A percentile compares a stretch with the other conserved stretches of the same genome.
Conservation (phyloP, 2,888 invertebrate species). For the Microplitis deprimator region DNA sequence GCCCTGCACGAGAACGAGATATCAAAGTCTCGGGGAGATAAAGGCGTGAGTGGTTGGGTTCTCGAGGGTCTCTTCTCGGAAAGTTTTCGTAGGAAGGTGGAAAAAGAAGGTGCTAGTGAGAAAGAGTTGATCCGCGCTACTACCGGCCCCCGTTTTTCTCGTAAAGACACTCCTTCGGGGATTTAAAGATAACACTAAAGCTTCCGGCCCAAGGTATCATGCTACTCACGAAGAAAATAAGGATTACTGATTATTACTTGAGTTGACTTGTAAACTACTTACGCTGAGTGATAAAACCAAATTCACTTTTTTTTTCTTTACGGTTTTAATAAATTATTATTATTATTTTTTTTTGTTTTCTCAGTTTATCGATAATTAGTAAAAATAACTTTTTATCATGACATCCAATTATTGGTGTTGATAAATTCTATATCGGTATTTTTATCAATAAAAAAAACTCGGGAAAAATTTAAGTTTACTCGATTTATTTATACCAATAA, state of each 20-base stretch:
- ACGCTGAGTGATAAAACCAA: background rate
- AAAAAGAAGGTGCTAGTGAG: background rate
- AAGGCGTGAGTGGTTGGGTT: background rate
- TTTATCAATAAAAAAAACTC: no score
- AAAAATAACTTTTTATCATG: no score
- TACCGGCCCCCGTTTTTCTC: background rate
- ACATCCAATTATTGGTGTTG: no score
- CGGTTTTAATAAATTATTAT: no score
- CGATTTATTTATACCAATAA: no score
- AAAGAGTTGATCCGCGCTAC: slow-evolving; percentile 2
- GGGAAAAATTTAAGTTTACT: no score
- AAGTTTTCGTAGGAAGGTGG: background rate
- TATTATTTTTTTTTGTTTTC: no score
- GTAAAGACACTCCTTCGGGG: slow-evolving; percentile 23
- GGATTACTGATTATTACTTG: background rate
- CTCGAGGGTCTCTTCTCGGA: slow-evolving; percentile 13
- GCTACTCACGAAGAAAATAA: slow-evolving; percentile 4
- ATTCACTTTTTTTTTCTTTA: background rate
- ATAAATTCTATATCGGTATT: no score
- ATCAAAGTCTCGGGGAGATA: background rate
- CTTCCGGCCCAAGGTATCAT: background rate
- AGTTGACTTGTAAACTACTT: slow-evolving; percentile 3
- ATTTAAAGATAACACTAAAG: slow-evolving; percentile 29
- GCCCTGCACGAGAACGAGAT: no score
- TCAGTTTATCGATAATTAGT: no score